These are phyloP conservation scores for Disparrhopalites patrizii DNA, from an alignment of 2,888 invertebrate species.

Conservation along the genomic window DNA sequence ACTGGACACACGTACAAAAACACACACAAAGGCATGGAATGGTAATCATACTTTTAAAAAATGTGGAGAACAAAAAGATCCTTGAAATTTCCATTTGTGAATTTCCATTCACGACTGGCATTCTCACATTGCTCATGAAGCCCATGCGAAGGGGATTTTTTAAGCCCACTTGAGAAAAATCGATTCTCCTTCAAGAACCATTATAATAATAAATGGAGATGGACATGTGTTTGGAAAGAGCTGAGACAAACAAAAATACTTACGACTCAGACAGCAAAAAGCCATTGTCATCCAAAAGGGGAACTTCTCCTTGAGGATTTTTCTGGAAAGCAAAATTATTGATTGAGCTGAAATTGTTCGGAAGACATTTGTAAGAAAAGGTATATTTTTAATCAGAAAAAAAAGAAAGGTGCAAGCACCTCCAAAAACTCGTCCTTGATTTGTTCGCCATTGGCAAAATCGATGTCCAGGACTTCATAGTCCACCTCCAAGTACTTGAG, in stretches of 20 bases:
- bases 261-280: conserved; percentile 72
- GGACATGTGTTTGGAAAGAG: background rate
- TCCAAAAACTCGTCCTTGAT: conserved; percentile 46
- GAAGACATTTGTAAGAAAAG: no score
- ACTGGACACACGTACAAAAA: conserved; percentile 51
- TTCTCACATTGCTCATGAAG: no score
- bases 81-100: no score
- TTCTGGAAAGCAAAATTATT: conserved; percentile 37
- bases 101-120: no score
- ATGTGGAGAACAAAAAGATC: no score
- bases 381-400: background rate
- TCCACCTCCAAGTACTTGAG: conserved; percentile 63
- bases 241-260: conserved; percentile 18
- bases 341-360: background rate
- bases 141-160: no score
- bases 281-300: conserved; percentile 70
- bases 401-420: conserved; percentile 31
- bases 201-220: background rate
- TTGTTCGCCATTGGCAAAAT: conserved; percentile 69
- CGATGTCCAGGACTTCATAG: conserved; percentile 63
- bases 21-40: no score
- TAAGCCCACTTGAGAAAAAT: no score
- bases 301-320: conserved; percentile 56
- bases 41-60: no score
- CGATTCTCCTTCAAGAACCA: no score